Percentiles rank a stretch among this genome's conserved stretches.
These are phyloP conservation scores for Zaprionus ornatus DNA, from an alignment of 1,140 invertebrate genomes.

Conservation along the genomic window DNA sequence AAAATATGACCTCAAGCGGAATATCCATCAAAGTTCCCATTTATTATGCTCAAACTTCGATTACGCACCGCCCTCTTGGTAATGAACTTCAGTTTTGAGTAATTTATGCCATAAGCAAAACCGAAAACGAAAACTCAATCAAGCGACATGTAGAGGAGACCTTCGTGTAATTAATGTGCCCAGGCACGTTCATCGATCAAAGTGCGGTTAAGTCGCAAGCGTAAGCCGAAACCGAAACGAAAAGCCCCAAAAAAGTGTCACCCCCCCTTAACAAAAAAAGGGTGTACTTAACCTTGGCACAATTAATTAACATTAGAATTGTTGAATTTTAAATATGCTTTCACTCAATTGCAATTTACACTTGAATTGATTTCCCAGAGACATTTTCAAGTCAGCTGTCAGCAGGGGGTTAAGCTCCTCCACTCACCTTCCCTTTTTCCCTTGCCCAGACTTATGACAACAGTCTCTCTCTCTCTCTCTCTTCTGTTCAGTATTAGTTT, in stretches of 20 bases:
- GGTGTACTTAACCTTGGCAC: conserved; percentile 40
- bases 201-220: conserved; percentile 11
- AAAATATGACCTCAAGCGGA: too few species aligned
- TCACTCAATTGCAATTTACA: conserved; percentile 51
- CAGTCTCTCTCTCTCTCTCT: neutral
- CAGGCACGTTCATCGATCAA: conserved; percentile 51
- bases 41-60: conserved; percentile 14
- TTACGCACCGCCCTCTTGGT: conserved; percentile 12
- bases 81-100: conserved; percentile 34
- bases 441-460: conserved; percentile 15
- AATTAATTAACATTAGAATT: conserved; percentile 44
- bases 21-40: neutral
- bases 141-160: conserved; percentile 12
- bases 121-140: conserved; percentile 32
- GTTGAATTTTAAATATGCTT: conserved; percentile 1
- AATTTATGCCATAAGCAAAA: conserved; percentile 22
- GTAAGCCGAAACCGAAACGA: neutral
- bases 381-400: conserved; percentile 40
- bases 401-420: conserved; percentile 6
- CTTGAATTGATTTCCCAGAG: conserved; percentile 55
- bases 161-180: conserved; percentile 36
- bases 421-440: neutral
- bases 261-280: neutral
- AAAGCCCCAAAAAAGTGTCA: neutral
- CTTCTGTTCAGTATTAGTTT: conserved; percentile 56